Evolutionary conservation across 2,888 invertebrate genomes (phyloP), one percentile per base, ranked within the genome.

Genomic region (Ophioninae sp.): DNA sequence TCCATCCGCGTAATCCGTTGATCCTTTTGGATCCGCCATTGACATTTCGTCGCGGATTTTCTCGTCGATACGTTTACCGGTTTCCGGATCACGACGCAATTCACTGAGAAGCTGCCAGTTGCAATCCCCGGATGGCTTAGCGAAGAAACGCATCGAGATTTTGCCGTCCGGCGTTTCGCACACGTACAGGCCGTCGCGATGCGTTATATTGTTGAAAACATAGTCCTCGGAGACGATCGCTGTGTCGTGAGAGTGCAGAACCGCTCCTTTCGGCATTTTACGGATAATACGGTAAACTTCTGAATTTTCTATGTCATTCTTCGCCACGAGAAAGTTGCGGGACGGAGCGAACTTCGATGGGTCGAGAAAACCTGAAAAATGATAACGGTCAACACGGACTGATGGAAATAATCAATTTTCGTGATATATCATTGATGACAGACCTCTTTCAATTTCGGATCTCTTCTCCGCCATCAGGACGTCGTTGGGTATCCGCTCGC

Each of bases 211-310:
- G 6, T 92, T 88, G 59, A 96, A 89, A 0, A 96, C 87, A 85
- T 94, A 96, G 84, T 96, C 95, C 0, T 94, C 93, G 7, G 95
- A 95, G 23, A 95, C 93, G 0, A 96, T 92, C 0, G 95, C 95
- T 81, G 95, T 95, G 85, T 96, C 95, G 89, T 97, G 97, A 0
- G 95, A 93, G 90, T 97, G 97, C 17, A 97, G 91, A 0, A 95
- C 95, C 0, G 94, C 96, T 5, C 96, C 97, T 89, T 97, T 97
- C 0, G 97, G 97, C 94, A 97, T 94, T 56, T 92, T 92, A 83
- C 94, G 93, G 13, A 97, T 94, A 8, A 96, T 93, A 86, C 94
- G 92, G 88, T 95, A 97, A 0, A 97, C 95, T 83, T 94, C 93
- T 0, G 96, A 96, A 0, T 93, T 86, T 7, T 94, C 93, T 64